These are phyloP conservation scores for Pemphigus obesinymphae DNA, from an alignment of 1,140 invertebrate species.

Conservation along the genomic window DNA sequence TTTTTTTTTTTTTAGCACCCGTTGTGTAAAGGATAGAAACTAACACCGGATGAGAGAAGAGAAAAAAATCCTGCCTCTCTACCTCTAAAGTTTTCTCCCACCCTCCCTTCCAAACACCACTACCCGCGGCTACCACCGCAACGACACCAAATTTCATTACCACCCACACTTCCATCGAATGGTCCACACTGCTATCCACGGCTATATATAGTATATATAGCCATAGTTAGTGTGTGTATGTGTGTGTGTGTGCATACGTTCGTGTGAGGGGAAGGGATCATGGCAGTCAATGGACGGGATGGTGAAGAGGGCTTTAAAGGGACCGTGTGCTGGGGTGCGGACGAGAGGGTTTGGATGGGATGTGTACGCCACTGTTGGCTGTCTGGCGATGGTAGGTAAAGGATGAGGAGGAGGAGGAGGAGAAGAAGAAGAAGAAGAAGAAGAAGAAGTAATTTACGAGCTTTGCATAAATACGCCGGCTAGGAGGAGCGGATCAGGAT, in stretches of 20 bases:
- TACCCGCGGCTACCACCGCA: not conserved
- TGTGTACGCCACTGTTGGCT: not conserved
- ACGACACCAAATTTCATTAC: constrained; percentile 34
- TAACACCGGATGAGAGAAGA: not conserved
- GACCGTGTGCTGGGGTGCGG: not conserved
- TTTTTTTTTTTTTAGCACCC: constrained; percentile 5
- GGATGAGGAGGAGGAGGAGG: not conserved
- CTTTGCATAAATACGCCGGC: constrained; percentile 21
- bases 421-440: not conserved
- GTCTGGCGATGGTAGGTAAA: not conserved
- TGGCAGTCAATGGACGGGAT: not conserved
- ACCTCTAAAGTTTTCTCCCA: not conserved
- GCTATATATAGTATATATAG: not conserved
- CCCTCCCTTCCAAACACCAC: not conserved
- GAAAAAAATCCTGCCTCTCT: not conserved
- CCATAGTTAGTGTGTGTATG: not conserved
- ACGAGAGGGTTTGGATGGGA: not conserved
- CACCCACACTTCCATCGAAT: not conserved
- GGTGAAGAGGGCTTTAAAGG: not conserved
- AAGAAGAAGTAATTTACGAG: constrained; percentile 38
- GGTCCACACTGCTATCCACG: not conserved
- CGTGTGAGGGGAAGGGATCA: not conserved
- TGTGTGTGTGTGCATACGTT: not conserved
- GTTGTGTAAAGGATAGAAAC: not conserved
- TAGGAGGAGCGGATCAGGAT: not conserved